Evolutionary conservation across 2,888 invertebrate genomes (phyloP).

Genomic region (Dryomyza anilis): DNA sequence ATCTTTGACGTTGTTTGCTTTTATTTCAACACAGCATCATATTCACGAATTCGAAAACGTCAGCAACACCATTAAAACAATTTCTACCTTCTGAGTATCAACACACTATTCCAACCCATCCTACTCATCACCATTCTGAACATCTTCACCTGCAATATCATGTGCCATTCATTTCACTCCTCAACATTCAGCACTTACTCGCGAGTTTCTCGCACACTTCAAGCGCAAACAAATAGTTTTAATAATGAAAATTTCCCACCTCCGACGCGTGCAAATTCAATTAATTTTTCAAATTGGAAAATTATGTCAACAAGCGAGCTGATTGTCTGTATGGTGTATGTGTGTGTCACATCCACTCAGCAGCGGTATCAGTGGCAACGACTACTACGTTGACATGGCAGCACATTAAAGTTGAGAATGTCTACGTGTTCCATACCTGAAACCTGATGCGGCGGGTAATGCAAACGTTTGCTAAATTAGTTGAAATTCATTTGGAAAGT

Average conservation of each 20-base stretch:
- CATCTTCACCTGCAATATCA: too few relatives aligned
- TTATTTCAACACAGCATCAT: neutral
- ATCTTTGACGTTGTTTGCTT: too few relatives aligned
- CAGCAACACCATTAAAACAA: too few relatives aligned
- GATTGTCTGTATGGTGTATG: too few relatives aligned
- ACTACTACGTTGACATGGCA: neutral
- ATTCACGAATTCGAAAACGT: neutral
- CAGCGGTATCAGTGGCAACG: neutral
- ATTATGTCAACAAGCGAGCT: slow-evolving; percentile 14
- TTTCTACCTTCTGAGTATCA: too few relatives aligned
- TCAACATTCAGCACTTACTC: neutral
- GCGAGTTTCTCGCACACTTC: neutral
- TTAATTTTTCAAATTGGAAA: slow-evolving; percentile 18
- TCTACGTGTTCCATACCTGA: neutral
- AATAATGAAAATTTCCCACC: neutral
- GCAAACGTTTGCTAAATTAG: neutral
- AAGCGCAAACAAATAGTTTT: slow-evolving; percentile 12
- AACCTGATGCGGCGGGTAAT: neutral
- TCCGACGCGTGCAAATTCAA: slow-evolving; percentile 6
- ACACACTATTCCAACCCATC: too few relatives aligned
- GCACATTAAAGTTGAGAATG: neutral
- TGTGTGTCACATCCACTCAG: neutral
- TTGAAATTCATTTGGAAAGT: too few relatives aligned
- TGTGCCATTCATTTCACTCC: neutral
- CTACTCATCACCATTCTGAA: too few relatives aligned